These are phyloP conservation scores for Phymanthus crucifer DNA, from an alignment of 92 coral and sea anemone species.

Conservation along the genomic window DNA sequence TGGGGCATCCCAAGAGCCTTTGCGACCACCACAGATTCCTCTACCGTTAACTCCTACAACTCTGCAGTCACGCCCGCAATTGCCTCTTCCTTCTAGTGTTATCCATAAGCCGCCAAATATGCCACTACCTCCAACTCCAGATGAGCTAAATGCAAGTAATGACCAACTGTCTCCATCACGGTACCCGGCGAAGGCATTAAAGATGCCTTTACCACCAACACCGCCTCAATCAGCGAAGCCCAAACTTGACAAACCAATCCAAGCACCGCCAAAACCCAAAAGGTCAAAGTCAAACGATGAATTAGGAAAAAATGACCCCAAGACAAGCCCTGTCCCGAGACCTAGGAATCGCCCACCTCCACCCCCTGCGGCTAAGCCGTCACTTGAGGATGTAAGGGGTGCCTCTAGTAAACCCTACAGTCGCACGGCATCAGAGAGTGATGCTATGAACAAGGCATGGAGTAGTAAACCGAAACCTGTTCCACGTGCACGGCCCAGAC, in stretches of 20 bases:
- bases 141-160: not conserved
- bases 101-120: slow-evolving; percentile 31
- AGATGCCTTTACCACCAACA: slow-evolving; percentile 17
- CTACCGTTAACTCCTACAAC: slow-evolving; percentile 37
- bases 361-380: slow-evolving; percentile 54
- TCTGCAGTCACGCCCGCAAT: slow-evolving; percentile 32
- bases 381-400: slow-evolving; percentile 34
- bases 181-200: slow-evolving; percentile 10
- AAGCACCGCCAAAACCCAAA: slow-evolving; percentile 45
- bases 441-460: slow-evolving; percentile 28
- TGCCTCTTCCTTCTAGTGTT: slow-evolving; percentile 30
- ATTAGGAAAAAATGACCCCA: slow-evolving; percentile 19
- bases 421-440: slow-evolving; percentile 37
- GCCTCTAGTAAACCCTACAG: slow-evolving; percentile 34
- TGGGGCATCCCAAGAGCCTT: not conserved
- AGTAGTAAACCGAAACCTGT: slow-evolving; percentile 60
- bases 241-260: slow-evolving; percentile 37
- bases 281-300: slow-evolving; percentile 50
- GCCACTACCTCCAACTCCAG: slow-evolving; percentile 44
- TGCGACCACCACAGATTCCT: slow-evolving; percentile 18
- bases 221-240: slow-evolving; percentile 4
- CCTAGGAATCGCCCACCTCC: slow-evolving; percentile 93
- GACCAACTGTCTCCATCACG: not conserved
- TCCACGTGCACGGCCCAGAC: slow-evolving; percentile 56
- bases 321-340: slow-evolving; percentile 73